These are phyloP conservation scores for Heterodera schachtii DNA, from an alignment of 1,140 invertebrate species.

Conservation along the genomic window DNA sequence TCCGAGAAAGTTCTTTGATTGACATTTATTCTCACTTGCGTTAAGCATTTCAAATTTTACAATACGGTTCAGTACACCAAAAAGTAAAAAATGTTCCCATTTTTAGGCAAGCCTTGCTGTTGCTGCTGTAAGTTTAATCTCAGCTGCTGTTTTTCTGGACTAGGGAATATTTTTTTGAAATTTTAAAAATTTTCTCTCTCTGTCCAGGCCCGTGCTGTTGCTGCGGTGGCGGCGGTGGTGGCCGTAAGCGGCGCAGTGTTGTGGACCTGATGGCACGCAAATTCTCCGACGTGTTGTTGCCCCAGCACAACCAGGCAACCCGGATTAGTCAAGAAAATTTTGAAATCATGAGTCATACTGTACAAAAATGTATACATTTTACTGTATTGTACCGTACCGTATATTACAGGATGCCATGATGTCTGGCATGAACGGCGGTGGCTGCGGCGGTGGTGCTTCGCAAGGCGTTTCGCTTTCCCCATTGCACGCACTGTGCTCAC, in stretches of 20 bases:
- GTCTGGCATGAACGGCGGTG: not conserved
- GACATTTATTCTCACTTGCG: no score
- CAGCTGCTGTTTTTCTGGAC: no score
- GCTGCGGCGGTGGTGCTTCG: not conserved
- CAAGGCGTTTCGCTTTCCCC: conserved; percentile 9
- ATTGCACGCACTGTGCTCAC: conserved; percentile 13
- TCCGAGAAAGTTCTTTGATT: no score
- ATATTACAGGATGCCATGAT: conserved; percentile 10
- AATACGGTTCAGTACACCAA: no score
- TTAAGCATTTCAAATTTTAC: no score
- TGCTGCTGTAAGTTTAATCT: conserved; percentile 4
- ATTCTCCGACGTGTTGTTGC: conserved; percentile 38
- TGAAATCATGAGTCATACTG: not conserved
- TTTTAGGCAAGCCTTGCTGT: conserved; percentile 16
- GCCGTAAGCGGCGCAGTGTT: conserved; percentile 35
- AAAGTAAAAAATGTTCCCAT: not conserved
- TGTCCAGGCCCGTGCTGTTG: conserved; percentile 21
- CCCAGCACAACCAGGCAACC: conserved; percentile 19
- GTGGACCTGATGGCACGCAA: conserved; percentile 39
- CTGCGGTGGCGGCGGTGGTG: conserved; percentile 32
- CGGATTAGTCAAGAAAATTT: not conserved
- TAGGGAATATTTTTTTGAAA: no score
- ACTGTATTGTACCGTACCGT: not conserved
- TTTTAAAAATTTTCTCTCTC: not conserved
- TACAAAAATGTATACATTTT: no score